Evolutionary conservation across 2,797 vertebrate genomes (phyloP).

Genomic region (Chelmon rostratus): DNA sequence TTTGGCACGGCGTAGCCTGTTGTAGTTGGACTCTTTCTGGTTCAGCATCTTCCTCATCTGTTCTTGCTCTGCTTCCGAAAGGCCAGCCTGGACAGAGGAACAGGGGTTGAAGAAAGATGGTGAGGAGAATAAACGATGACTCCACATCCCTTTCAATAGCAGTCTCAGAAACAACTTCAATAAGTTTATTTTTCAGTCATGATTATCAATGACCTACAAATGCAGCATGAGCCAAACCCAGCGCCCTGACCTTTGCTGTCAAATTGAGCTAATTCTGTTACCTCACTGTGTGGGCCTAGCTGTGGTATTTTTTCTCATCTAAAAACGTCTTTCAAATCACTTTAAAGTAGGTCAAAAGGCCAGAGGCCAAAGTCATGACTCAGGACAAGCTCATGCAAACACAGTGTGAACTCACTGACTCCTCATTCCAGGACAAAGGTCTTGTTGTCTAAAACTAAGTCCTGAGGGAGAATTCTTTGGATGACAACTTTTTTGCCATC

Average conservation of each 20-base stretch:
- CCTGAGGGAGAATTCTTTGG: conserved; percentile 46
- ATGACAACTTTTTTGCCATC: conserved; percentile 22
- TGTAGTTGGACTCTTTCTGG: conserved; percentile 99
- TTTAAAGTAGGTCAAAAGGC: conserved; percentile 43
- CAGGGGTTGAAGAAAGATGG: not conserved
- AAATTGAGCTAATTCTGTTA: conserved; percentile 29
- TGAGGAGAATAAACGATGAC: not conserved
- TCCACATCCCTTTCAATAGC: not conserved
- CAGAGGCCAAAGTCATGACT: conserved; percentile 52
- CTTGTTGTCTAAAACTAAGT: conserved; percentile 33
- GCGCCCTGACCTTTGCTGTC: conserved; percentile 15
- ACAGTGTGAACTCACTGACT: conserved; percentile 46
- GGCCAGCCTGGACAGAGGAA: conserved; percentile 88
- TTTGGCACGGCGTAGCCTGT: conserved; percentile 96
- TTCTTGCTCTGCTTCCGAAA: conserved; percentile 95
- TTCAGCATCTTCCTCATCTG: conserved; percentile 99
- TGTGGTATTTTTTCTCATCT: conserved; percentile 20
- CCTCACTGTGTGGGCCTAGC: conserved; percentile 29
- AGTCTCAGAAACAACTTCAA: not conserved
- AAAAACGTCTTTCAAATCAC: conserved; percentile 32
- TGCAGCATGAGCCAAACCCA: not conserved
- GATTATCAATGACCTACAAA: conserved; percentile 10
- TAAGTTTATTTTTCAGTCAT: not conserved
- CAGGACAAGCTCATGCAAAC: conserved; percentile 48
- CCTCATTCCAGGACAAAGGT: conserved; percentile 24